Base-by-base conservation (phyloP, 1,140 invertebrate species). In the Penaeus vannamei region DNA sequence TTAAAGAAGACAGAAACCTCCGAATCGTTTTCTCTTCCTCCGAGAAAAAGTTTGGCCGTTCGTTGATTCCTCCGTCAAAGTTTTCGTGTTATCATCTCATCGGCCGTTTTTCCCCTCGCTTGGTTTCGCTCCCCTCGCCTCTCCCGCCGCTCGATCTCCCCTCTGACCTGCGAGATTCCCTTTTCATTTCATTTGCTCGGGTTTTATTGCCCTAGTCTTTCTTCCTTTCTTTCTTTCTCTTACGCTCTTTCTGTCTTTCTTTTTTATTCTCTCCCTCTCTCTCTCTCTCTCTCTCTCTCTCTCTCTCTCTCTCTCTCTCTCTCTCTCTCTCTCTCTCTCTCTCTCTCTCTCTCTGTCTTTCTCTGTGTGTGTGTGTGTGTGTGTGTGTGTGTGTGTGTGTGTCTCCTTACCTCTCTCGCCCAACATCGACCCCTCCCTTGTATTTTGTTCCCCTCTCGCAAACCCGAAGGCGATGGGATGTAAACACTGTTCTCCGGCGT, bases 291-390 rank as follows among this genome's bases (percentile, higher is more conserved):
- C 66, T 72, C 32, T 32, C 66, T 72, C 66, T 19, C 66, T 72
- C 0, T 72, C 66, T 12, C 12, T 72, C 17, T 72, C 66, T 19
- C 17, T 72, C 66, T 69, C 64, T 69, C 64, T 69, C 29, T 69
- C 14, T 69, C 64, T 29, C 62, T 64, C 62, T 64, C n/a, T 64
- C 62, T 64, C 62, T n/a, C 62, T 64, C 62, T 64, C 62, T 64
- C 62, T 64, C 62, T n/a, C 62, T 64, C 62, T 64, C 62, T 64
- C 62, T 64, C 62, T 64, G 17, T 64, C 62, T 64, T 64, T 64
- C 62, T 64, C n/a, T n/a, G n/a, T n/a, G n/a, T n/a, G n/a, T n/a
- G n/a, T n/a, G n/a, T n/a, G n/a, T n/a, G n/a, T n/a, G n/a, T n/a
- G n/a, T n/a, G n/a, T n/a, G n/a, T n/a, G n/a, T n/a, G n/a, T n/a